Conservation (phyloP, 2,888 invertebrate species). For the Eueremaeus valkanovi region DNA sequence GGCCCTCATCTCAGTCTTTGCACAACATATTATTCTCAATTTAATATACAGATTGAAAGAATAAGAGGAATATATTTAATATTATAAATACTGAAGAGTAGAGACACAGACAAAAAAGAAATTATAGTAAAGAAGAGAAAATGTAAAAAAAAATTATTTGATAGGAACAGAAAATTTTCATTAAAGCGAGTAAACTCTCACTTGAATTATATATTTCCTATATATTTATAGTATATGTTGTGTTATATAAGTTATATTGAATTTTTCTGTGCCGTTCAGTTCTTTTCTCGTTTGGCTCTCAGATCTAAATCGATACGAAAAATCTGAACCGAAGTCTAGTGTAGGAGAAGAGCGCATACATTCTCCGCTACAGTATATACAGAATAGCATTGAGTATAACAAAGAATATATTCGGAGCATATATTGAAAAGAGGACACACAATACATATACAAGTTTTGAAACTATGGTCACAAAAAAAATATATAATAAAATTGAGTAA, state of each 20-base stretch:
- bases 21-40: background rate
- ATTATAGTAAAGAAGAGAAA: background rate
- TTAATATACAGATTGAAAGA: background rate
- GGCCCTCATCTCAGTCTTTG: background rate
- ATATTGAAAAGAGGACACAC: background rate
- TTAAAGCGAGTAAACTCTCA: conserved; percentile 3
- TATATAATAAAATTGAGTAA: no score
- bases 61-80: background rate
- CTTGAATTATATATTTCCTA: background rate
- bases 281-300: background rate
- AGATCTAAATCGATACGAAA: background rate
- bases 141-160: background rate
- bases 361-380: background rate
- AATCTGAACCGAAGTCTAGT: background rate
- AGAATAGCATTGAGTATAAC: background rate
- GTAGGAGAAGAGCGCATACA: background rate
- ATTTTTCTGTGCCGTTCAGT: background rate
- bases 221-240: background rate
- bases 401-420: background rate
- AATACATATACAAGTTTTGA: no score
- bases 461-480: no score
- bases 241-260: background rate
- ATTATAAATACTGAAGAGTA: no score
- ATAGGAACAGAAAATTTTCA: background rate
- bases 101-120: background rate